Evolutionary conservation across 2,888 invertebrate species (phyloP).

Genomic region (Ophion ellenae): DNA sequence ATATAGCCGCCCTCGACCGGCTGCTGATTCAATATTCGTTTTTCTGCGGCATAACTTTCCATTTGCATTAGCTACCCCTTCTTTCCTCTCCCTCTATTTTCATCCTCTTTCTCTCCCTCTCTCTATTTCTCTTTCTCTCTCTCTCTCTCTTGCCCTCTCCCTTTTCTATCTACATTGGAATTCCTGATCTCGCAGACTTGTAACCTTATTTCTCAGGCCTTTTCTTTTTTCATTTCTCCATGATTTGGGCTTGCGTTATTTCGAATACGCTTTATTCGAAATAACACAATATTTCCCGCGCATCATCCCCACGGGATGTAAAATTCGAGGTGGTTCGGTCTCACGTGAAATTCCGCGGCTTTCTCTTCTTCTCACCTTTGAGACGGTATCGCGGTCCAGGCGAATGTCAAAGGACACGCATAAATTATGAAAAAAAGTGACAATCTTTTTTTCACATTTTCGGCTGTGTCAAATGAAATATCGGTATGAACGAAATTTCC

Average conservation of each 20-base stretch:
- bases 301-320: not conserved
- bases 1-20: constrained; percentile 71
- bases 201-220: constrained; percentile 26
- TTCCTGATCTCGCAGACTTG: constrained; percentile 17
- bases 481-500: no score
- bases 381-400: no score
- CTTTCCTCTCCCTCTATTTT: constrained; percentile 32
- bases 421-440: no score
- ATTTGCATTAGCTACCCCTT: constrained; percentile 78
- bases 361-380: no score
- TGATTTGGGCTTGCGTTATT: not conserved
- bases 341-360: no score
- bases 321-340: not conserved
- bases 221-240: constrained; percentile 7
- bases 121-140: not conserved
- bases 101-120: not conserved
- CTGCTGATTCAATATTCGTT: constrained; percentile 83
- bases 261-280: constrained; percentile 18
- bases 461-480: no score
- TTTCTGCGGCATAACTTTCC: constrained; percentile 82
- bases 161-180: constrained; percentile 23
- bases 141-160: no score
- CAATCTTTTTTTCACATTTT: no score
- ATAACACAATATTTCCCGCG: constrained; percentile 13
- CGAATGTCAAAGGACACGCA: no score